These are phyloP conservation scores for Zaprionus africanus DNA, from an alignment of 1,140 invertebrate species.

Conservation along the genomic window DNA sequence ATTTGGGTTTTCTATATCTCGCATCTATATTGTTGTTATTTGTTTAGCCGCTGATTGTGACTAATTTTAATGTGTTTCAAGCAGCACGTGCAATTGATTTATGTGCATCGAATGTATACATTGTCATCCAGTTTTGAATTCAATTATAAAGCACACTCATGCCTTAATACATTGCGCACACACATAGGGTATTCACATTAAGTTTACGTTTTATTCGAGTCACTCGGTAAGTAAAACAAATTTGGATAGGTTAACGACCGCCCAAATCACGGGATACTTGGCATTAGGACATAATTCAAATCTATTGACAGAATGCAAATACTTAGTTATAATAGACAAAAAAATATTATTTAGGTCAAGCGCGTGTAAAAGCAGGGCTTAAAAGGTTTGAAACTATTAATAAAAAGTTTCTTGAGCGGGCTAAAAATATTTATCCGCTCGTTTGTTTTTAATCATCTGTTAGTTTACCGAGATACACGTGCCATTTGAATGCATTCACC, in stretches of 20 bases:
- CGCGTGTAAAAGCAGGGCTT: too few species aligned
- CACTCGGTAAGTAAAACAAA: constrained; percentile 3
- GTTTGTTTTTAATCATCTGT: not conserved
- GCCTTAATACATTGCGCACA: not conserved
- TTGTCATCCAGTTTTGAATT: not conserved
- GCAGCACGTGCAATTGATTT: constrained; percentile 5
- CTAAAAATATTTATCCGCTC: not conserved
- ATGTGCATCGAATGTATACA: not conserved
- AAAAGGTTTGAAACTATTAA: too few species aligned
- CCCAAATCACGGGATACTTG: constrained; percentile 9
- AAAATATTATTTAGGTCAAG: too few species aligned
- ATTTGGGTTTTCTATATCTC: not conserved
- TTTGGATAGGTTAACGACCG: constrained; percentile 12
- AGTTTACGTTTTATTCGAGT: constrained; percentile 8
- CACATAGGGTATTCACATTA: constrained; percentile 8
- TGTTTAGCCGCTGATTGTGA: not conserved
- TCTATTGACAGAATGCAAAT: not conserved
- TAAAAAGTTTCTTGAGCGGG: too few species aligned
- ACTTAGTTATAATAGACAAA: not conserved
- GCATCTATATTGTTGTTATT: not conserved
- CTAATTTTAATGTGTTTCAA: not conserved
- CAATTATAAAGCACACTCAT: constrained; percentile 2
- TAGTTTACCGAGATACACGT: constrained; percentile 18
- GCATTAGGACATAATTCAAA: not conserved
- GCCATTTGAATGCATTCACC: constrained; percentile 4